Percentiles rank a stretch among this genome's conserved stretches.
Evolutionary conservation across 2,888 invertebrate genomes (phyloP).

Genomic region (Diplolepis rosae): DNA sequence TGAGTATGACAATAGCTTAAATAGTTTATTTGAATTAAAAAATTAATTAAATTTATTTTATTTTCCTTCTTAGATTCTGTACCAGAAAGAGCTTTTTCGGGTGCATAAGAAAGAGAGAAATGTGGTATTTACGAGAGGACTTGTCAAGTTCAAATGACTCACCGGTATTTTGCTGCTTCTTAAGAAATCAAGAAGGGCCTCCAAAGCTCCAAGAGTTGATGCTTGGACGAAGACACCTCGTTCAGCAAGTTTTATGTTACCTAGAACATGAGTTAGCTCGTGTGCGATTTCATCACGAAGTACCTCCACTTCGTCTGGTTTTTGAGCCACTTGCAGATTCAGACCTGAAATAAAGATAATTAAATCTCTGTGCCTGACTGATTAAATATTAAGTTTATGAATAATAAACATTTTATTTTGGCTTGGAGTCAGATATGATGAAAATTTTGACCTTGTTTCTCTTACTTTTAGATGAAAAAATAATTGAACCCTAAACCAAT

Average conservation of each 20-base stretch:
- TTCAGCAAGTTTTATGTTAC: slow-evolving; percentile 92
- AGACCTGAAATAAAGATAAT: slow-evolving; percentile 77
- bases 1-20: too few relatives aligned
- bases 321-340: slow-evolving; percentile 92
- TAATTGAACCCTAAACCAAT: too few relatives aligned
- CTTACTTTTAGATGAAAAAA: too few relatives aligned
- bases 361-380: too few relatives aligned
- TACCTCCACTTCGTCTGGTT: slow-evolving; percentile 95
- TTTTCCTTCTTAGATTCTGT: too few relatives aligned
- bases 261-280: slow-evolving; percentile 91
- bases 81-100: too few relatives aligned
- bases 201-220: slow-evolving; percentile 98
- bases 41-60: too few relatives aligned
- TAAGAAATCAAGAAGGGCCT: slow-evolving; percentile 95
- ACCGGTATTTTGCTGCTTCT: slow-evolving; percentile 94
- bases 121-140: too few relatives aligned
- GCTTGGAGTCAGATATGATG: too few relatives aligned
- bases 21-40: too few relatives aligned
- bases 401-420: not conserved
- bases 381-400: not conserved
- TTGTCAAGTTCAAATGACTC: slow-evolving; percentile 75
- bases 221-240: slow-evolving; percentile 99
- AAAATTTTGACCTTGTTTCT: too few relatives aligned
- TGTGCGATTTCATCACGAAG: slow-evolving; percentile 88
- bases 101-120: too few relatives aligned